These are phyloP conservation scores for Drosophila ezoana DNA, from an alignment of 2,888 invertebrate genomes.

Conservation along the genomic window DNA sequence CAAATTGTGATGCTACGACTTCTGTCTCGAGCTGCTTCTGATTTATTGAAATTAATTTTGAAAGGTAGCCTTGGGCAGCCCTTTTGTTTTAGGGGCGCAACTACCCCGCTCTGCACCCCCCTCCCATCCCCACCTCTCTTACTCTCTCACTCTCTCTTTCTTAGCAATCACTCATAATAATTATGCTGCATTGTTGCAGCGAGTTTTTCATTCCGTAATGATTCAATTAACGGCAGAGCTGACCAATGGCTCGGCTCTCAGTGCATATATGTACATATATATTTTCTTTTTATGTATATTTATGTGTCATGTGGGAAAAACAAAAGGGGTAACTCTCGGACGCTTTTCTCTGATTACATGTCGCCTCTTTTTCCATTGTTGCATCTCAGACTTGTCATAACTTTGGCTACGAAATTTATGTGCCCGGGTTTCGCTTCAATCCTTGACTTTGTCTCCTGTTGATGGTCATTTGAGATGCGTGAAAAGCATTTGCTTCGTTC, in stretches of 20 bases:
- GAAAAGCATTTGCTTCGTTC: slow-evolving; percentile 19
- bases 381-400: slow-evolving; percentile 61
- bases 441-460: slow-evolving; percentile 32
- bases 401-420: slow-evolving; percentile 60
- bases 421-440: slow-evolving; percentile 24
- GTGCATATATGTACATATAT: not conserved
- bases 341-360: slow-evolving; percentile 49
- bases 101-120: not conserved
- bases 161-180: slow-evolving; percentile 74
- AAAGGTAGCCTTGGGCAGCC: slow-evolving; percentile 18
- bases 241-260: slow-evolving; percentile 59
- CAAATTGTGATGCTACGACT: slow-evolving; percentile 12
- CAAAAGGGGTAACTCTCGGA: slow-evolving; percentile 54
- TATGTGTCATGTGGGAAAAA: slow-evolving; percentile 70
- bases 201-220: slow-evolving; percentile 55
- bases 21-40: slow-evolving; percentile 41
- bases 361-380: slow-evolving; percentile 24
- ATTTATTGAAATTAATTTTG: slow-evolving; percentile 68
- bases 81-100: slow-evolving; percentile 61
- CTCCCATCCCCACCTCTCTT: not conserved
- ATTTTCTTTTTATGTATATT: slow-evolving; percentile 32
- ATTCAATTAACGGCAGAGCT: slow-evolving; percentile 79
- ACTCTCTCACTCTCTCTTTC: not conserved
- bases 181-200: slow-evolving; percentile 73
- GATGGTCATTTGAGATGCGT: slow-evolving; percentile 57